Evolutionary conservation across 2,888 invertebrate species (phyloP), one percentile per base, ranked within the genome.

Genomic region (Ornithoptera priamus): DNA sequence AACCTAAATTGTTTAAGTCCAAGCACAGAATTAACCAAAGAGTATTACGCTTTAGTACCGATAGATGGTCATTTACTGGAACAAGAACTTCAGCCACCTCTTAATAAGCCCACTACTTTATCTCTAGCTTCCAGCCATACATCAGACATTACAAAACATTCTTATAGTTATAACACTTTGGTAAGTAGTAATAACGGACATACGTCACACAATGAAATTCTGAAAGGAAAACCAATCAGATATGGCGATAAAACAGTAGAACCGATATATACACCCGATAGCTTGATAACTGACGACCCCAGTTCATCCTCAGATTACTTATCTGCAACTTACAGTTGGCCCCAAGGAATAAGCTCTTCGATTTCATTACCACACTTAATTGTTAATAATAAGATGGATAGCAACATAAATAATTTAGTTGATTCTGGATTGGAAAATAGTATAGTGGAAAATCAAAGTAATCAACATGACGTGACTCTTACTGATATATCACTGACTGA

Each of bases 381-480:
- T 85, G 82, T 83, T 79, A 81, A 79, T 72, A 84, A 84, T 71
- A 78, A 85, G 80, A 92, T 92, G 88, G 92, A 92, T 72, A 87
- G 10, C 39, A 39, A 88, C 64, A 82, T 81, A 70, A 83, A 86
- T 72, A 88, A 86, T 50, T 84, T 89, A 71, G 90, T 89, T 50
- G 93, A 93, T 82, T 93, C 93, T 15, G 93, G 91, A 17, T 77
- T 92, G 73, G 93, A 93, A 74, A 91, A 88, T 69, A 89, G 87
- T 56, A 77, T 87, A 77, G 77, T 86, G 70, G 89, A 89, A 75
- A 89, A 87, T 72, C 77, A 86, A 24, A 87, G 80, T 71, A 88
- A 87, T 72, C 85, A 87, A 71, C 88, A 84, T 81, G 89, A 89
- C 75, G 81, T 88, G 50, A 88, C 89, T 60, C 75, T 89, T 71